Conservation (phyloP, 2,113 vertebrate species). For the Hucho hucho region DNA sequence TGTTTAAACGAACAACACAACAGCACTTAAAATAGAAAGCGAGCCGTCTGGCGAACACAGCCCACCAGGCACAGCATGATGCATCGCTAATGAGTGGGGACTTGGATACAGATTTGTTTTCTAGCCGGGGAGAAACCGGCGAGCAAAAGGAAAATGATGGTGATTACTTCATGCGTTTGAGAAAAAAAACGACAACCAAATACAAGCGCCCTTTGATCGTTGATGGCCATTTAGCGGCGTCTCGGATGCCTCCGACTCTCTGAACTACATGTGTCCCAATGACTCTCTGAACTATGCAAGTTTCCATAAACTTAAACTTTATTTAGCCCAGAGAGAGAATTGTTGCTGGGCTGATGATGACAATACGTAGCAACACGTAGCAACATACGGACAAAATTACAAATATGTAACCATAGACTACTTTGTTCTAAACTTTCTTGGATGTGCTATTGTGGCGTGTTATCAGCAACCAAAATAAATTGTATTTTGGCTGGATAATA, state of each 20-base stretch:
- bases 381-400: too few relatives aligned
- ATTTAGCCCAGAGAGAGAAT: too few relatives aligned
- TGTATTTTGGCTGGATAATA: too few relatives aligned
- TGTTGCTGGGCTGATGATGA: too few relatives aligned
- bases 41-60: conserved; percentile 17
- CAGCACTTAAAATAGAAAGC: conserved; percentile 8
- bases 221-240: not conserved
- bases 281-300: too few relatives aligned
- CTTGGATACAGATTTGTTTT: conserved; percentile 8
- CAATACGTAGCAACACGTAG: too few relatives aligned
- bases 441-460: too few relatives aligned
- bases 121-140: conserved; percentile 7
- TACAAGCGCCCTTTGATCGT: not conserved
- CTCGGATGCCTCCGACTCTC: conserved; percentile 7
- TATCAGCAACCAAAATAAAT: too few relatives aligned
- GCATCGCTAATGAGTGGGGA: conserved; percentile 24
- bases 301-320: too few relatives aligned
- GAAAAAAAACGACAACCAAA: not conserved
- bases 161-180: not conserved
- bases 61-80: not conserved
- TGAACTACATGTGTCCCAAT: too few relatives aligned
- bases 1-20: conserved; percentile 30
- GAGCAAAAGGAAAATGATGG: conserved; percentile 10
- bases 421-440: too few relatives aligned
- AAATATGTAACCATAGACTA: too few relatives aligned